These are phyloP conservation scores for Sardina pilchardus DNA, from an alignment of 2,113 vertebrate species.

Conservation along the genomic window DNA sequence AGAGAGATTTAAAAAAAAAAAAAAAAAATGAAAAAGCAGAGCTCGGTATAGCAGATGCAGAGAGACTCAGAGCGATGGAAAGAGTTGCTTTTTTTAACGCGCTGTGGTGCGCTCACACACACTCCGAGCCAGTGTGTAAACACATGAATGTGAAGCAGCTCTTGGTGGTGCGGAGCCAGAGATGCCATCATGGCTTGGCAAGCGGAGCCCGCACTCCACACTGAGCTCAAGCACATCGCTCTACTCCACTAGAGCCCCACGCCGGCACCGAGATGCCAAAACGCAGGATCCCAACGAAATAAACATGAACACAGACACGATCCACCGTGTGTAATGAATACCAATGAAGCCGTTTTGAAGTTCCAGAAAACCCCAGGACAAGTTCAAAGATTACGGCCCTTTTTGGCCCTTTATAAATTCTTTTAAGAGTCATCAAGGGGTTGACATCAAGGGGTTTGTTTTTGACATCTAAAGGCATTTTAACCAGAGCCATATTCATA, in stretches of 20 bases:
- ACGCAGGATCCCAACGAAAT: neutral
- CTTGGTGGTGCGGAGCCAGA: neutral
- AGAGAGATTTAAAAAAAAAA: neutral
- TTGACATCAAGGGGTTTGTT: neutral
- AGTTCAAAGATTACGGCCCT: too few relatives aligned
- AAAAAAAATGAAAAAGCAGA: too few relatives aligned
- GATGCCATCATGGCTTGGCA: neutral
- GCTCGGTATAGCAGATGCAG: neutral
- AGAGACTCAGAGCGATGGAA: neutral
- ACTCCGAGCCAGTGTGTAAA: neutral
- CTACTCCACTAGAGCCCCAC: neutral
- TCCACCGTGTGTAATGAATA: neutral
- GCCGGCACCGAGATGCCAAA: neutral
- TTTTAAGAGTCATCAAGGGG: too few relatives aligned
- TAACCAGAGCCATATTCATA: too few relatives aligned
- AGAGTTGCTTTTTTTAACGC: neutral
- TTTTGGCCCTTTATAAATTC: too few relatives aligned
- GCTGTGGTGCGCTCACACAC: neutral
- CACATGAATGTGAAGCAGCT: neutral
- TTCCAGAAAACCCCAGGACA: neutral
- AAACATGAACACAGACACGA: neutral
- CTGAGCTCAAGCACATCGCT: neutral
- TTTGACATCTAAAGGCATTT: neutral
- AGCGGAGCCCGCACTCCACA: neutral
- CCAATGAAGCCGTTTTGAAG: neutral